phyloP scores from a whole-genome alignment of 2,888 invertebrate species.

The Hanleya hanleyi region DNA sequence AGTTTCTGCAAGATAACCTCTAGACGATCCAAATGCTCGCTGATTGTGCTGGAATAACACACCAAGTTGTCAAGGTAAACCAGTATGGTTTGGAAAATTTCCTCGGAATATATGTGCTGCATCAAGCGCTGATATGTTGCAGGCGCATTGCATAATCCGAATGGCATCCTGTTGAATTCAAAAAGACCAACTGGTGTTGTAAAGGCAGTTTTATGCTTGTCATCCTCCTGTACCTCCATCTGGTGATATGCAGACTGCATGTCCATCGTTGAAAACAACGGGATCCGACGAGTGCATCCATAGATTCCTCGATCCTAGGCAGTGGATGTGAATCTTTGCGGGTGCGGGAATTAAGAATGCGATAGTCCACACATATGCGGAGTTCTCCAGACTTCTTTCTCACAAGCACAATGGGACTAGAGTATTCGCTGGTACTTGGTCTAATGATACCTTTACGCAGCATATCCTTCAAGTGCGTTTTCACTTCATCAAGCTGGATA shows the following conservation, averaged over 20 bases:
- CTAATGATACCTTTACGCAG: constrained; percentile 33
- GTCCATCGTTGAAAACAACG: constrained; percentile 24
- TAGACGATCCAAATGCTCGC: background rate
- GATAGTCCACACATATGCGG: constrained; percentile 35
- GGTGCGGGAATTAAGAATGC: constrained; percentile 33
- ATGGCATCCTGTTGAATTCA: constrained; percentile 21
- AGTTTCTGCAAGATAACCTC: constrained; percentile 1
- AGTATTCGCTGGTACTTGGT: constrained; percentile 31
- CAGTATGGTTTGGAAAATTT: too few relatives aligned
- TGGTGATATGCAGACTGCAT: constrained; percentile 22
- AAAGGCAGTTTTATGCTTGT: constrained; percentile 23
- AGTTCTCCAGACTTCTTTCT: constrained; percentile 30
- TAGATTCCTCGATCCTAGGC: constrained; percentile 35
- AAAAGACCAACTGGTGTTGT: constrained; percentile 13
- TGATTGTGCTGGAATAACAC: background rate
- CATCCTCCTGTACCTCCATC: constrained; percentile 12
- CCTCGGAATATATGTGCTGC: constrained; percentile 5
- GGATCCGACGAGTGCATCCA: constrained; percentile 25
- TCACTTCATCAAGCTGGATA: constrained; percentile 28
- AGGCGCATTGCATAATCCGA: constrained; percentile 16
- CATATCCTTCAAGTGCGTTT: constrained; percentile 28
- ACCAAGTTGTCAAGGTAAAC: constrained; percentile 11
- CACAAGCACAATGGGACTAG: constrained; percentile 37
- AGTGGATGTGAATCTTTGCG: constrained; percentile 33
- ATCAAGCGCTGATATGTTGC: constrained; percentile 15